Conservation (phyloP, 2,888 invertebrate genomes). For the Phyllotreta striolata region DNA sequence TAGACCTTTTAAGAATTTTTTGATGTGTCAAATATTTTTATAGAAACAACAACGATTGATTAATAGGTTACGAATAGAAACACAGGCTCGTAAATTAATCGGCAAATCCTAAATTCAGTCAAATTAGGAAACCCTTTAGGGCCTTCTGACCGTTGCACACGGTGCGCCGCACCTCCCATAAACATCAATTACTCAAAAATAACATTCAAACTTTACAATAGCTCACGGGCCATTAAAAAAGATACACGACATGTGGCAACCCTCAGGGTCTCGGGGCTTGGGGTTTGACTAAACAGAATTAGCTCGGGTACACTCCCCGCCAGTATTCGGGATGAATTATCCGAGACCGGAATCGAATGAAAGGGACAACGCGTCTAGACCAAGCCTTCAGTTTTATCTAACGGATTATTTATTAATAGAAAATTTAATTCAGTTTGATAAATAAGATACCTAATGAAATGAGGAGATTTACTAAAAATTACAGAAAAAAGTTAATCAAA, state of each 20-base stretch:
- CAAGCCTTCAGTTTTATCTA: no score
- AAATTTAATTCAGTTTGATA: no score
- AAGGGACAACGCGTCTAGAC: neutral
- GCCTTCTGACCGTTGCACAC: conserved; percentile 8
- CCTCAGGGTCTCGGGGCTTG: conserved; percentile 31
- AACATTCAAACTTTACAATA: conserved; percentile 43
- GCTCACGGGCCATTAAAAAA: conserved; percentile 44
- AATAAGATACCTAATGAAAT: neutral
- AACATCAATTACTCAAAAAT: conserved; percentile 38
- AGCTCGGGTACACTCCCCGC: conserved; percentile 36
- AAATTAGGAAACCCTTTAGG: conserved; percentile 29
- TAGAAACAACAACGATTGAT: neutral
- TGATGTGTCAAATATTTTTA: neutral
- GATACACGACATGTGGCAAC: conserved; percentile 45
- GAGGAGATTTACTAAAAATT: neutral
- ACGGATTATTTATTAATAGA: neutral
- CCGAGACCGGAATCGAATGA: conserved; percentile 4
- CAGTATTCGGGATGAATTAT: conserved; percentile 21
- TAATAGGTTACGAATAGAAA: neutral
- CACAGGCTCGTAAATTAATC: neutral
- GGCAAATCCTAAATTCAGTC: conserved; percentile 23
- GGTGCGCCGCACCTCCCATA: conserved; percentile 32
- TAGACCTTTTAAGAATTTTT: no score
- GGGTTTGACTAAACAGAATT: conserved; percentile 42
- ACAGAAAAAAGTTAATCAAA: no score